Base-by-base conservation (phyloP, 2,888 invertebrate species). In the Eucera pruinosa region DNA sequence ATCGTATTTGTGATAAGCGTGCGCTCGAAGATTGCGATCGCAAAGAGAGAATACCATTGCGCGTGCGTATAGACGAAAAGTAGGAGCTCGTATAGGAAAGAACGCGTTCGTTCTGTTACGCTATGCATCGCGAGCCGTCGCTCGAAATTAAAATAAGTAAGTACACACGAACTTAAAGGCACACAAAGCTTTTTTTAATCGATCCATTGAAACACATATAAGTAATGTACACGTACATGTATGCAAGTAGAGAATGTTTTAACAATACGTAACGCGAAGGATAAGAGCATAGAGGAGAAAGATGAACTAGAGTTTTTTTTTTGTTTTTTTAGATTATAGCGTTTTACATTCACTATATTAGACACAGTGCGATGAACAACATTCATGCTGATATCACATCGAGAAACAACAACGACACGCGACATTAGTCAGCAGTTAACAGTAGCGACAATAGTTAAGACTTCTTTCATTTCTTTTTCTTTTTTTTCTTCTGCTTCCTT, bases 371-470 rank as follows among this genome's bases (percentile, higher is more conserved):
- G 60, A 75, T 61, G 83, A 83, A 73, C 80, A 58, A 84, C 68
- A 72, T 74, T 73, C 73, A 85, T 67, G 77, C 81, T 89, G 89
- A 89, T n/a, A n/a, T 88, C 90, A 75, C 76, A 90, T 90, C 89
- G 84, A 91, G 90, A 91, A 90, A 90, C 89, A 90, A 90, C 91
- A 91, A 90, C 90, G 89, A 91, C 91, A 90, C 88, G 91, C 90
- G 89, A 91, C 91, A 92, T 92, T 91, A 90, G 89, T 86, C 86
- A 91, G 89, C 89, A 81, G 84, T 88, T n/a, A 90, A 89, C 77
- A 83, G 85, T 87, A 89, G 90, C 88, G 87, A 86, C 85, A 86
- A 88, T 84, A 88, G n/a, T 85, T 81, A 83, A 87, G 82, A 55
- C 50, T 83, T 84, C 62, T 64, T n/a, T n/a, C n/a, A 77, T 80